Evolutionary conservation across 2,113 vertebrate genomes (phyloP), one percentile per base, ranked within the genome.

Genomic region (Gavia stellata): DNA sequence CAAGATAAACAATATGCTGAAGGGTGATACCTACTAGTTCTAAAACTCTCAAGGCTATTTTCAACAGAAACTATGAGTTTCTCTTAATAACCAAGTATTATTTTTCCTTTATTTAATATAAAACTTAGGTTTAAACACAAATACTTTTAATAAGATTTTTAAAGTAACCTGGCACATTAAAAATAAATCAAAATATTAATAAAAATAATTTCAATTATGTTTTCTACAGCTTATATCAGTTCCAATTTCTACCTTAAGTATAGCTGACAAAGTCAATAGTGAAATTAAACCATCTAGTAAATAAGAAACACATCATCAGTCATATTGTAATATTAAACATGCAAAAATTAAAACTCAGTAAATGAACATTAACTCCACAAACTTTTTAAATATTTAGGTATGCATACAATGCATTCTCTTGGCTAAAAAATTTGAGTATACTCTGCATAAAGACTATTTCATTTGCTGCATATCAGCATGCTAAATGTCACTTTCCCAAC

Each of bases 391-490:
- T 18, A 73, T 9, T 56, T 2, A 33, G 15, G 9, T 31, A 62
- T 24, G 19, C 15, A 79, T 8, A 75, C 10, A 81, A 68, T 9
- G 17, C 18, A 36, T 68, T 44, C 8, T 15, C 52, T 44, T 8
- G 1, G 55, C 40, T 47, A 66, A 66, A 59, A 59, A 81, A 53
- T 45, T 0, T 40, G 19, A 73, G 33, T n/a, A 31, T 23, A 18
- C 8, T 21, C 47, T 34, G 12, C 1, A 14, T 12, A 71, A 78
- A 78, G 17, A 56, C 33, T 58, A 18, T 23, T 62, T 70, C 0
- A 0, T 12, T 33, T 12, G 3, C 8, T 74, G 36, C 3, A 0
- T 23, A 87, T 28, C 50, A 81, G 29, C 15, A 26, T 3, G 3
- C 31, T 42, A 58, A 88, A 52, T 0, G 4, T 52, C 10, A 6